These are phyloP conservation scores for Sesamia inferens DNA, from an alignment of 2,888 invertebrate genomes.

Conservation along the genomic window DNA sequence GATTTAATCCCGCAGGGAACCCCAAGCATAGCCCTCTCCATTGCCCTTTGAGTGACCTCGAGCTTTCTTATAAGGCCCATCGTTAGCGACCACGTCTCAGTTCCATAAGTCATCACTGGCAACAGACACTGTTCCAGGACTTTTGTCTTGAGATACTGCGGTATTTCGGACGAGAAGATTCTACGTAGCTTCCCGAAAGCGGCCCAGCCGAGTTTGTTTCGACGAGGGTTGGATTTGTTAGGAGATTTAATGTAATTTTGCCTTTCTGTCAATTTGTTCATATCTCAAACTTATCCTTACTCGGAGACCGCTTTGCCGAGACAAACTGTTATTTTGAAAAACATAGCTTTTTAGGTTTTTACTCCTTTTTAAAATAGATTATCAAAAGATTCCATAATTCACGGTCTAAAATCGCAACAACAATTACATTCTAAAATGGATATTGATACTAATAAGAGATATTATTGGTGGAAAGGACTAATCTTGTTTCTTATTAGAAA, in stretches of 20 bases:
- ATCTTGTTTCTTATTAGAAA: slow-evolving; percentile 10
- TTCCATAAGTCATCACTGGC: too few relatives aligned
- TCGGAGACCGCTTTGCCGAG: neutral
- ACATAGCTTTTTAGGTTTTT: neutral
- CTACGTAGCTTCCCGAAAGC: too few relatives aligned
- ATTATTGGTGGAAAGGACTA: slow-evolving; percentile 1
- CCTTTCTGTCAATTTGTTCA: neutral
- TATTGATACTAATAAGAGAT: slow-evolving; percentile 42
- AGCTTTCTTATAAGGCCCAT: too few relatives aligned
- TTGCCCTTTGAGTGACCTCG: too few relatives aligned
- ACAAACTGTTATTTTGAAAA: neutral
- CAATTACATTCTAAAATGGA: slow-evolving; percentile 10
- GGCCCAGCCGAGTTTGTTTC: too few relatives aligned
- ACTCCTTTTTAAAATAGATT: neutral
- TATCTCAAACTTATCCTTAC: neutral
- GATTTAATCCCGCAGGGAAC: too few relatives aligned
- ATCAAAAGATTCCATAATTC: slow-evolving; percentile 46
- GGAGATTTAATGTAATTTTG: neutral
- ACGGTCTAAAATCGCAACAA: slow-evolving; percentile 13
- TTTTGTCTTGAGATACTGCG: too few relatives aligned
- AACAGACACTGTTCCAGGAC: too few relatives aligned
- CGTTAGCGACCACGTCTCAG: too few relatives aligned
- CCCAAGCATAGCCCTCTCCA: too few relatives aligned
- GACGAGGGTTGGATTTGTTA: too few relatives aligned
- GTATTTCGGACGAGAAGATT: too few relatives aligned